Conservation (phyloP, 2,113 vertebrate genomes). For the Anguilla rostrata region DNA sequence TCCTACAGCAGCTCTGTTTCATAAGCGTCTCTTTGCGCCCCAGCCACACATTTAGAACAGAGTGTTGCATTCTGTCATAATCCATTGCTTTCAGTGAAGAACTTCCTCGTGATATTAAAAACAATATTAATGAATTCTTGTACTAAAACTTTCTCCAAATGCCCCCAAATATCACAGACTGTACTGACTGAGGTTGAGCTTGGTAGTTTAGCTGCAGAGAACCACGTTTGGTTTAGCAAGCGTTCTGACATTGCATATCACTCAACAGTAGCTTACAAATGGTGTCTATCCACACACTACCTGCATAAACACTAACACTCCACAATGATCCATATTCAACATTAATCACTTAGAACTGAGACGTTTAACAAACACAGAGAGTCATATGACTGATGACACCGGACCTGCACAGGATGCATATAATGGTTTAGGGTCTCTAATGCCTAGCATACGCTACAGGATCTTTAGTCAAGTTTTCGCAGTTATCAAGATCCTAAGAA, state of each 20-base stretch:
- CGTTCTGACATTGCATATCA: background rate
- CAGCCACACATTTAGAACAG: background rate
- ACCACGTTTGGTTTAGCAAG: background rate
- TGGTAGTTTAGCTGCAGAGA: background rate
- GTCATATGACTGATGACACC: background rate
- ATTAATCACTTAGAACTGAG: background rate
- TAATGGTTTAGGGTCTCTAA: too few species aligned
- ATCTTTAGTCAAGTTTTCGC: too few species aligned
- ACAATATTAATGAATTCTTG: background rate
- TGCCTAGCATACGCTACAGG: too few species aligned
- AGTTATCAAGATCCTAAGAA: too few species aligned
- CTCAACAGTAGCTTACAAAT: conserved; percentile 27
- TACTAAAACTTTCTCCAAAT: background rate
- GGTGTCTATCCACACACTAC: conserved; percentile 20
- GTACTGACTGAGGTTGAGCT: background rate
- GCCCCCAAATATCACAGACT: background rate
- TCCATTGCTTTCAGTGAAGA: background rate
- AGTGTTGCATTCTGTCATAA: background rate
- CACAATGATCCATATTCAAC: background rate
- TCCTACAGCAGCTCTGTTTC: background rate
- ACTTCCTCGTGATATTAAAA: background rate
- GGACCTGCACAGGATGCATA: background rate
- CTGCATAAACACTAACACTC: background rate
- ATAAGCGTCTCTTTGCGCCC: background rate
- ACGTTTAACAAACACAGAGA: conserved; percentile 7